phyloP scores from a whole-genome alignment of 1,140 invertebrate species.

The Drosophila equinoxialis region DNA sequence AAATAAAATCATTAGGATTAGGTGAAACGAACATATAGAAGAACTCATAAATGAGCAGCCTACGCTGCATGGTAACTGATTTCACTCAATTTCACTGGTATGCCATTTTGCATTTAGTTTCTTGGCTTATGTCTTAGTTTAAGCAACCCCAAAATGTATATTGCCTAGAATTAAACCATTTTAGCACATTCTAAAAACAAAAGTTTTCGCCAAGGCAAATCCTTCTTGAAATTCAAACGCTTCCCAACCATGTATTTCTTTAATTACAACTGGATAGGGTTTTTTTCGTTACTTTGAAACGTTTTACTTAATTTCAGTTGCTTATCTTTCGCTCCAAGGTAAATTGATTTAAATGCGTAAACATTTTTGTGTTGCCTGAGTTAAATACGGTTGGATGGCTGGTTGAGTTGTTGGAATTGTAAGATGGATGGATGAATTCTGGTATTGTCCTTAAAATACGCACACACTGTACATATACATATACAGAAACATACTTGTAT shows the following conservation, averaged over 20 bases:
- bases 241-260: too few species aligned
- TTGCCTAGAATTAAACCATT: not conserved
- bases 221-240: too few species aligned
- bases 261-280: too few species aligned
- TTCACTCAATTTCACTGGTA: not conserved
- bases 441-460: not conserved
- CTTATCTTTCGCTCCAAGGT: conserved; percentile 18
- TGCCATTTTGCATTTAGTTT: not conserved
- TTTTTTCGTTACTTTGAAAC: not conserved
- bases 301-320: not conserved
- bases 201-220: too few species aligned
- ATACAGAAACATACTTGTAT: conserved; percentile 9
- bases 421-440: not conserved
- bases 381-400: not conserved
- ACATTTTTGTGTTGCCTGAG: conserved; percentile 23
- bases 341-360: conserved; percentile 71
- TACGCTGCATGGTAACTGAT: conserved; percentile 2
- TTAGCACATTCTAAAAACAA: not conserved
- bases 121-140: not conserved
- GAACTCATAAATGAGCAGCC: conserved; percentile 8
- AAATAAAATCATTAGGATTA: conserved; percentile 43
- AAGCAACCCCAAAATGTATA: not conserved
- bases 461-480: conserved; percentile 11
- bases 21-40: conserved; percentile 13
- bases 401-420: conserved; percentile 12